A percentile compares a stretch with the other conserved stretches of the same genome.
Evolutionary conservation across 2,113 vertebrate species (phyloP).

Genomic region (Triplophysa tibetana): DNA sequence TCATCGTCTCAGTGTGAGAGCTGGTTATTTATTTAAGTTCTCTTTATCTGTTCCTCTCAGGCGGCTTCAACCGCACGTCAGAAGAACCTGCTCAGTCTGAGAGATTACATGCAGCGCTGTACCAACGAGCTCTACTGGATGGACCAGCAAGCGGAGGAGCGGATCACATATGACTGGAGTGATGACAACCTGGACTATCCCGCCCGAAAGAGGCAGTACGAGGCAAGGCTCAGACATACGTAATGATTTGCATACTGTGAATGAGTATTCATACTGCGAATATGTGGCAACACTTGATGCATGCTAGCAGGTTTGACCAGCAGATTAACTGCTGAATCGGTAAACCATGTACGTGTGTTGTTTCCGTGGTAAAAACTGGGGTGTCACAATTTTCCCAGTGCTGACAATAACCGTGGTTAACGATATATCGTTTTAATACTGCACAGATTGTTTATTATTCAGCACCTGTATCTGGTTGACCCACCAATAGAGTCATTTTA

Average conservation of each 20-base stretch:
- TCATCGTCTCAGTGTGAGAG: background rate
- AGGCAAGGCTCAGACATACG: slow-evolving; percentile 70
- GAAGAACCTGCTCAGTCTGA: slow-evolving; percentile 85
- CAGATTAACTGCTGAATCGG: background rate
- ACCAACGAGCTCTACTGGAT: slow-evolving; percentile 99
- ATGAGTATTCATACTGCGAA: no score
- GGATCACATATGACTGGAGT: slow-evolving; percentile 91
- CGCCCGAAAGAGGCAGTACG: slow-evolving; percentile 89
- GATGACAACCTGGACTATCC: slow-evolving; percentile 91
- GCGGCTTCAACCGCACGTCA: slow-evolving; percentile 79
- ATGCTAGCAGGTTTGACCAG: background rate
- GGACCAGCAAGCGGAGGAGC: slow-evolving; percentile 92
- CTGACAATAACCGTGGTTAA: no score
- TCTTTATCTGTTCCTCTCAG: slow-evolving; percentile 43
- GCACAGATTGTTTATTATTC: no score
- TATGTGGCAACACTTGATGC: background rate
- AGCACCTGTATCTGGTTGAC: no score
- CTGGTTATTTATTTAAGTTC: background rate
- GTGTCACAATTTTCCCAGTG: no score
- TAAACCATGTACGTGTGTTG: background rate
- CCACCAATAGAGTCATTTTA: no score
- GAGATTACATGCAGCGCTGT: slow-evolving; percentile 97
- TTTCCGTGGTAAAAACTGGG: background rate
- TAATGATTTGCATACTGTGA: background rate
- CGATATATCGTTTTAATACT: no score